These are phyloP conservation scores for Falco concolor DNA, from an alignment of 2,797 vertebrate genomes.

Conservation along the genomic window DNA sequence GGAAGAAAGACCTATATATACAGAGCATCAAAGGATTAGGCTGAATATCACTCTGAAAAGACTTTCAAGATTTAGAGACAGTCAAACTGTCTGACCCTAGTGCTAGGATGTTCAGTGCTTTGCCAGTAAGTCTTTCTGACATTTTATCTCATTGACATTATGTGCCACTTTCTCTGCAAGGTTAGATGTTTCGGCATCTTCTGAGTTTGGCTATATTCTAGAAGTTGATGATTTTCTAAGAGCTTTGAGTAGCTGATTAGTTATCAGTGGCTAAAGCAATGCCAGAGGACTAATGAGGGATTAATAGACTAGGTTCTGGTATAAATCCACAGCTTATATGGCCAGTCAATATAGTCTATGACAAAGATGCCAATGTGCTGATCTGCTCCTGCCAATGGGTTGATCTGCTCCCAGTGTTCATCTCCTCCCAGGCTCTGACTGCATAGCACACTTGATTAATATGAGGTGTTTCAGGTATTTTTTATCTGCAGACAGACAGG, in stretches of 20 bases:
- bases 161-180: not conserved
- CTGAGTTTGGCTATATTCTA: not conserved
- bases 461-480: constrained; percentile 33
- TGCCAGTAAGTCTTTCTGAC: constrained; percentile 22
- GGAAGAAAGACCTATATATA: not conserved
- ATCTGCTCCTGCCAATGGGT: constrained; percentile 41
- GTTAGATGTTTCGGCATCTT: not conserved
- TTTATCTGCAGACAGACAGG: constrained; percentile 62
- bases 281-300: constrained; percentile 36
- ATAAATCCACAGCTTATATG: constrained; percentile 26
- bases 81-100: constrained; percentile 44
- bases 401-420: constrained; percentile 7
- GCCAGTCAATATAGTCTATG: constrained; percentile 11
- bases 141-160: constrained; percentile 18
- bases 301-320: constrained; percentile 36
- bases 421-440: constrained; percentile 39
- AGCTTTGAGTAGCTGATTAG: constrained; percentile 14
- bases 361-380: constrained; percentile 47
- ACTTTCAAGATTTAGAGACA: constrained; percentile 48
- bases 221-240: not conserved
- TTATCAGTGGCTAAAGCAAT: not conserved
- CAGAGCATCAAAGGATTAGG: constrained; percentile 30
- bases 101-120: constrained; percentile 26
- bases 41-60: constrained; percentile 49
- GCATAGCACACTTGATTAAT: constrained; percentile 25